These are phyloP conservation scores for Poecilia gillii DNA, from an alignment of 2,797 vertebrate species.

Conservation along the genomic window DNA sequence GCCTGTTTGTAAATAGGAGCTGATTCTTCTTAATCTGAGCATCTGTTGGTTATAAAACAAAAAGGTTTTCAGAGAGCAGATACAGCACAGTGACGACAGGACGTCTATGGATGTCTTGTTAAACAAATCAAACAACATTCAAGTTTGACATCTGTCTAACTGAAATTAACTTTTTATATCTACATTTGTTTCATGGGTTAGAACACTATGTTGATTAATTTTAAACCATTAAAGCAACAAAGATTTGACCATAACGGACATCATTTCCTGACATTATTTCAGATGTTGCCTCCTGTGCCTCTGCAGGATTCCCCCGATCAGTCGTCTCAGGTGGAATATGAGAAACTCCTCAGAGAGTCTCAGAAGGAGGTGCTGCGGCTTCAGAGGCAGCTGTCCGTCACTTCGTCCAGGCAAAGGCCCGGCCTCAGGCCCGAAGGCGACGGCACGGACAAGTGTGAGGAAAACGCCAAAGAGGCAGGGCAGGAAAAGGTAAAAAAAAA, in stretches of 20 bases:
- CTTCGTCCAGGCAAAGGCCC: conserved; percentile 65
- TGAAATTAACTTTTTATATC: conserved; percentile 5
- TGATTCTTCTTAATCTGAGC: conserved; percentile 46
- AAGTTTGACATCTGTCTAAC: not conserved
- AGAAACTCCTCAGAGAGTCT: conserved; percentile 90
- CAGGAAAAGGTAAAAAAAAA: conserved; percentile 61
- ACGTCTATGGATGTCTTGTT: not conserved
- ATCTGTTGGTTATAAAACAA: conserved; percentile 49
- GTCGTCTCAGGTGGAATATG: conserved; percentile 82
- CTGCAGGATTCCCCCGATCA: conserved; percentile 75
- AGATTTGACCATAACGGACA: not conserved
- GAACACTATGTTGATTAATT: not conserved
- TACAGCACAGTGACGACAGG: conserved; percentile 22
- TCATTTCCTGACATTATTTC: not conserved
- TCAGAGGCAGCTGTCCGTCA: conserved; percentile 93
- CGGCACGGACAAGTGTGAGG: conserved; percentile 27
- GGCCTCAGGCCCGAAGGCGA: conserved; percentile 24
- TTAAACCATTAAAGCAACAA: not conserved
- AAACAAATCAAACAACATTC: not conserved
- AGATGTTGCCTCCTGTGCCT: not conserved
- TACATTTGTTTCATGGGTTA: not conserved
- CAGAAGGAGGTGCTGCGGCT: conserved; percentile 94
- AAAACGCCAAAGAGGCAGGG: conserved; percentile 35
- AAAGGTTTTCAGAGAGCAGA: conserved; percentile 21
- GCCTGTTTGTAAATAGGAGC: conserved; percentile 61